Base-by-base conservation (phyloP, 2,888 invertebrate genomes). In the Torymus tubicola region DNA sequence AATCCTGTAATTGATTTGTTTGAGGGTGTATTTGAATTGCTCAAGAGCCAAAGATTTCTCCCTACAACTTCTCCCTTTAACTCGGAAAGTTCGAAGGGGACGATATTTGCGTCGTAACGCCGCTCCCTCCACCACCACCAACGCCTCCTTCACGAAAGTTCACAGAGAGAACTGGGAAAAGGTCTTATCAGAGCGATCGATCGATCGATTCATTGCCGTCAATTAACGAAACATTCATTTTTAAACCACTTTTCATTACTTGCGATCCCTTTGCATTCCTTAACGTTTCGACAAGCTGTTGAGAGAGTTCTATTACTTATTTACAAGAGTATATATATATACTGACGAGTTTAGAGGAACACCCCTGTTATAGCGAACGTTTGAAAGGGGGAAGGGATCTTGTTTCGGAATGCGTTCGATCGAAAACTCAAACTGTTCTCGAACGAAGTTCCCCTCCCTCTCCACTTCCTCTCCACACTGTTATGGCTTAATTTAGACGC, bases 161-260 rank as follows among this genome's bases (percentile, higher is more conserved):
- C 31, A 31, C 2, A 31, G 42, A 42, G n/a, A n/a, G 8, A n/a
- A 31, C 57, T 55, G 21, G 58, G 18, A 42, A 55, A 69, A n/a
- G 42, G 69, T 13, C 31, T 63, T 18, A 24, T 60, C 31, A 2
- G n/a, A n/a, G n/a, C n/a, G n/a, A n/a, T 8, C 31, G 8, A 31
- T 31, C 50, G 60, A 50, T 21, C 18, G 42, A 60, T 71, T 71
- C 70, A 60, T 71, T 31, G 64, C 12, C 42, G 21, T 64, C 73
- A 31, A 64, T 73, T 73, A 73, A 42, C 31, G 53, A n/a, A 14
- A 53, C 61, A 53, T 61, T 72, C 53, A 67, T 67, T 75, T 75
- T 75, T 67, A 50, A 75, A n/a, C 58, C 58, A 42, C 58, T 52
- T 65, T 75, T 58, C 58, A 24, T 60, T 60, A 52, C 73, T 3